These are phyloP conservation scores for Aquatica leii DNA, from an alignment of 2,888 invertebrate genomes.

Conservation along the genomic window DNA sequence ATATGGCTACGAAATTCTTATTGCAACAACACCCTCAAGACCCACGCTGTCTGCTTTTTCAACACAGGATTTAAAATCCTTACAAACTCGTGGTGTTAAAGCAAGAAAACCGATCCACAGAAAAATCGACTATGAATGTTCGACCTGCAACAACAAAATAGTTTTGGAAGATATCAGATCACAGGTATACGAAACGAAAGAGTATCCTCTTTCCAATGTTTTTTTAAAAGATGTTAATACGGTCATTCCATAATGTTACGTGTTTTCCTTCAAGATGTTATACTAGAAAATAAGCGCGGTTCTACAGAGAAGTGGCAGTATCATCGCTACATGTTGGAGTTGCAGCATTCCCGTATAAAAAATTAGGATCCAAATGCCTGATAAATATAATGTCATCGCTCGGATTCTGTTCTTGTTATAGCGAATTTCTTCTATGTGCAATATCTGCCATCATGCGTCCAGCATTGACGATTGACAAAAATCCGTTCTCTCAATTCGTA, in stretches of 20 bases:
- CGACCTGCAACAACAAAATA: not conserved
- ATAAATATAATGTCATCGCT: not conserved
- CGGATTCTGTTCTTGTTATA: conserved; percentile 2
- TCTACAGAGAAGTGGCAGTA: not conserved
- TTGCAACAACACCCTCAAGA: not conserved
- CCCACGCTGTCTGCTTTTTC: not conserved
- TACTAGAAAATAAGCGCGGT: no score
- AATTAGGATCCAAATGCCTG: not conserved
- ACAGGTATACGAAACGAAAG: not conserved
- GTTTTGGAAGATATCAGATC: not conserved
- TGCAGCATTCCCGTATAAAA: no score
- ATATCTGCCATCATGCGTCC: no score
- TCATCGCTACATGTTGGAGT: not conserved
- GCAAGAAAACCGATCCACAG: not conserved
- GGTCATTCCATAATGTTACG: not conserved
- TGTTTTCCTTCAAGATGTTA: not conserved
- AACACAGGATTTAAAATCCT: not conserved
- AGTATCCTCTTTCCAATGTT: not conserved
- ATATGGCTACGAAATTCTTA: not conserved
- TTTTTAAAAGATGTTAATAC: not conserved
- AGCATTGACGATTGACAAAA: no score
- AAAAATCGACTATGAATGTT: no score
- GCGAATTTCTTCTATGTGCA: not conserved
- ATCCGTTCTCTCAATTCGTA: no score
- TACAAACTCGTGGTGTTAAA: not conserved